phyloP scores from a whole-genome alignment of 1,140 invertebrate species.

The Helicoverpa zea region DNA sequence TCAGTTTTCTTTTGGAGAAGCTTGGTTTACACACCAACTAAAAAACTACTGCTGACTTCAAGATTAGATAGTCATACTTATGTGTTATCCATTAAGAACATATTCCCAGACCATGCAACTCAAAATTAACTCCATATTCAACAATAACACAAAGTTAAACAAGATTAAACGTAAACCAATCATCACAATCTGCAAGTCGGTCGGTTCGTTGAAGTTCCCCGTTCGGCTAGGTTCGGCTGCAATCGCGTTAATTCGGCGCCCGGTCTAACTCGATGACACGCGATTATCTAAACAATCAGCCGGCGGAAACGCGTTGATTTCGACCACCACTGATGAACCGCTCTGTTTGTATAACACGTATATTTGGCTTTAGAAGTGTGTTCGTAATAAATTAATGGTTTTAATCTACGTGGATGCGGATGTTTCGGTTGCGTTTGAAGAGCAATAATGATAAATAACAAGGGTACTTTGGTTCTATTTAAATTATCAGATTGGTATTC shows the following conservation, averaged over 20 bases:
- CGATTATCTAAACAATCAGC: conserved; percentile 69
- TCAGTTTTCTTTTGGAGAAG: no score
- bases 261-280: conserved; percentile 59
- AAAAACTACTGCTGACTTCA: no score
- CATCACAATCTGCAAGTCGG: conserved; percentile 44
- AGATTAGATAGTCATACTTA: no score
- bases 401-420: not conserved
- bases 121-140: conserved; percentile 17
- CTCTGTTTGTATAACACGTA: conserved; percentile 45
- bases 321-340: conserved; percentile 56
- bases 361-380: conserved; percentile 39
- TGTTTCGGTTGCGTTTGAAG: not conserved
- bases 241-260: conserved; percentile 60
- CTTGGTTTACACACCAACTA: no score
- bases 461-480: no score
- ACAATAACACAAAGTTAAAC: conserved; percentile 40
- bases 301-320: conserved; percentile 57
- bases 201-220: conserved; percentile 46
- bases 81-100: not conserved
- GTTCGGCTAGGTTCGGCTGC: conserved; percentile 52
- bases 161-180: conserved; percentile 41
- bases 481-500: no score
- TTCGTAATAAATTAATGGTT: conserved; percentile 5
- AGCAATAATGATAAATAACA: no score
- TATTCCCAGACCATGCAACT: not conserved